phyloP scores from a whole-genome alignment of 1,140 invertebrate genomes.

The Theocolax elegans region DNA sequence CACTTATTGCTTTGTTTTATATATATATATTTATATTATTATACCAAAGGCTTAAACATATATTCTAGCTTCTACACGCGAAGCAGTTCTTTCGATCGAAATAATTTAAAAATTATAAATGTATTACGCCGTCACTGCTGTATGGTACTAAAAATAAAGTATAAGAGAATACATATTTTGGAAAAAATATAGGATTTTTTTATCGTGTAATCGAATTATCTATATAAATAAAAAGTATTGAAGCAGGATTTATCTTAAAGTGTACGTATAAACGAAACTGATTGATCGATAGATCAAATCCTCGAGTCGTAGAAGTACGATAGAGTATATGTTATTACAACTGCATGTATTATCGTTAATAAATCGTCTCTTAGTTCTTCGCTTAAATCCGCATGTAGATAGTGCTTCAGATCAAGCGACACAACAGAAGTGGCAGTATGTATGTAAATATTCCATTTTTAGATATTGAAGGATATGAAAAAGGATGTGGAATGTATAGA shows the following conservation, averaged over 20 bases:
- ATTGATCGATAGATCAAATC: slow-evolving; percentile 9
- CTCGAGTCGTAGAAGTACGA: slow-evolving; percentile 11
- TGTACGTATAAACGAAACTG: neutral
- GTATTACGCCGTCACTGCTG: too few relatives aligned
- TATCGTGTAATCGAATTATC: too few relatives aligned
- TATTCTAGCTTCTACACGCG: too few relatives aligned
- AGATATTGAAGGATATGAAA: slow-evolving; percentile 12
- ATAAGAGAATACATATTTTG: too few relatives aligned
- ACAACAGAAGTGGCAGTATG: slow-evolving; percentile 14
- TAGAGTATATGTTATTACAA: neutral
- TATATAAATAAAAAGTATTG: too few relatives aligned
- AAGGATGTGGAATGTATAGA: slow-evolving; percentile 18
- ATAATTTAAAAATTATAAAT: slow-evolving; percentile 26
- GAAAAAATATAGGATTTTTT: too few relatives aligned
- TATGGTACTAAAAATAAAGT: too few relatives aligned
- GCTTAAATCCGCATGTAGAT: slow-evolving; percentile 14
- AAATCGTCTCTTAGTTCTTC: slow-evolving; percentile 27
- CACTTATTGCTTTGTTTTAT: slow-evolving; percentile 15
- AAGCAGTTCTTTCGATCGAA: too few relatives aligned
- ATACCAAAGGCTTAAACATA: neutral
- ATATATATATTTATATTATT: neutral
- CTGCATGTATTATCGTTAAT: neutral
- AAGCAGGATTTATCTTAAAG: slow-evolving; percentile 18
- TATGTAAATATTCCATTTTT: too few relatives aligned
- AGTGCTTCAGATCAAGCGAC: slow-evolving; percentile 31